These are phyloP conservation scores for Molorchus minor DNA, from an alignment of 2,888 invertebrate genomes.

Conservation along the genomic window DNA sequence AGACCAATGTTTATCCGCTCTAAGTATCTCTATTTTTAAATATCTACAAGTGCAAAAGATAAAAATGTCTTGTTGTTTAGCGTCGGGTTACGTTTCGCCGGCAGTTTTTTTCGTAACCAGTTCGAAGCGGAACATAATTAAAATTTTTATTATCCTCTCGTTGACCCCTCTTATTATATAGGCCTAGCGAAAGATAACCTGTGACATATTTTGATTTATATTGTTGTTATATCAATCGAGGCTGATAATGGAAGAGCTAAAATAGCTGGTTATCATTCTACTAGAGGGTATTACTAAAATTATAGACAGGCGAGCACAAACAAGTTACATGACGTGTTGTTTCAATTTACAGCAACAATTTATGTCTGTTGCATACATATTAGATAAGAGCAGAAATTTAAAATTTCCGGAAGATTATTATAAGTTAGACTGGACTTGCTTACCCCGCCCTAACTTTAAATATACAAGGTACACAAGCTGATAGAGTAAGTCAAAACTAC, in stretches of 20 bases:
- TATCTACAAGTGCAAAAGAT: no score
- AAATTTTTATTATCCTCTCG: constrained; percentile 6
- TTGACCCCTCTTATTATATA: constrained; percentile 5
- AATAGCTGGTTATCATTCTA: not conserved
- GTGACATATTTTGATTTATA: constrained; percentile 8
- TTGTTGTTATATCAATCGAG: constrained; percentile 8
- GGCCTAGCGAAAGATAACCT: not conserved
- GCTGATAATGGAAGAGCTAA: not conserved
- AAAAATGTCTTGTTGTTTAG: not conserved
- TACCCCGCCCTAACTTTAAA: no score
- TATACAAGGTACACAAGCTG: no score
- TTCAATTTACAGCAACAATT: no score
- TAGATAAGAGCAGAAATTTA: no score
- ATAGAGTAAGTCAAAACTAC: no score
- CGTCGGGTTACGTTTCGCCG: not conserved
- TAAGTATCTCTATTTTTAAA: no score
- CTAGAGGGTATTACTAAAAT: not conserved
- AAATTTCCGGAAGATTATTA: no score
- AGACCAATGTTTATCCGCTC: no score
- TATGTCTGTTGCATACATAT: no score
- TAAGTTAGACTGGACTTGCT: no score
- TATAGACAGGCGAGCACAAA: not conserved
- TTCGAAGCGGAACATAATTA: constrained; percentile 2
- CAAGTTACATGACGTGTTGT: no score
- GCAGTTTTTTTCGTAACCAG: not conserved